phyloP scores from a whole-genome alignment of 2,888 invertebrate genomes.

The Eilema caniola region DNA sequence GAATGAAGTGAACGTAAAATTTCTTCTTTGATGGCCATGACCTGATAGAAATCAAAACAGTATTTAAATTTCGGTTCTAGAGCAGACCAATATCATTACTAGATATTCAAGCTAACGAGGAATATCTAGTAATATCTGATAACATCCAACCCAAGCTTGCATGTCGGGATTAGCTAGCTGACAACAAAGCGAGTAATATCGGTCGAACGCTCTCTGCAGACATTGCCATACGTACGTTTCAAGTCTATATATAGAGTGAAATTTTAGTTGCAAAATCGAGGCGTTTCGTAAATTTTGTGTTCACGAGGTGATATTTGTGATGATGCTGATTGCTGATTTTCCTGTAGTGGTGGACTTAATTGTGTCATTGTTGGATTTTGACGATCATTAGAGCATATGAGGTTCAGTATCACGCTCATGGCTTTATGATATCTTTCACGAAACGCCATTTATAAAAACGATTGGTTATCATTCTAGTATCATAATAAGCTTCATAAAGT shows the following conservation, averaged over 20 bases:
- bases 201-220: conserved; percentile 19
- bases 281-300: neutral
- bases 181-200: conserved; percentile 34
- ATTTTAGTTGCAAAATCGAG: neutral
- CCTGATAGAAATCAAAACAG: neutral
- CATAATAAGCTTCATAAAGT: too few species aligned
- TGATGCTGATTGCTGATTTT: neutral
- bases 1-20: too few species aligned
- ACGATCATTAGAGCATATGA: too few species aligned
- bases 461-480: too few species aligned
- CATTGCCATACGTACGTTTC: conserved; percentile 20
- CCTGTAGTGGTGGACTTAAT: neutral
- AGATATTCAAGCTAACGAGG: conserved; percentile 11
- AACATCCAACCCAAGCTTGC: conserved; percentile 7
- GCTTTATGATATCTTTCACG: too few species aligned
- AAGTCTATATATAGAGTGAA: neutral
- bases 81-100: neutral
- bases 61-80: neutral
- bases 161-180: conserved; percentile 21
- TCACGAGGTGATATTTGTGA: neutral
- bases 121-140: conserved; percentile 11
- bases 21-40: neutral
- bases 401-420: too few species aligned
- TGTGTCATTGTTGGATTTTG: neutral
- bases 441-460: too few species aligned